Conservation (phyloP, 53 echinoderm and acorn worm genomes). For the Echinarachnius parma region DNA sequence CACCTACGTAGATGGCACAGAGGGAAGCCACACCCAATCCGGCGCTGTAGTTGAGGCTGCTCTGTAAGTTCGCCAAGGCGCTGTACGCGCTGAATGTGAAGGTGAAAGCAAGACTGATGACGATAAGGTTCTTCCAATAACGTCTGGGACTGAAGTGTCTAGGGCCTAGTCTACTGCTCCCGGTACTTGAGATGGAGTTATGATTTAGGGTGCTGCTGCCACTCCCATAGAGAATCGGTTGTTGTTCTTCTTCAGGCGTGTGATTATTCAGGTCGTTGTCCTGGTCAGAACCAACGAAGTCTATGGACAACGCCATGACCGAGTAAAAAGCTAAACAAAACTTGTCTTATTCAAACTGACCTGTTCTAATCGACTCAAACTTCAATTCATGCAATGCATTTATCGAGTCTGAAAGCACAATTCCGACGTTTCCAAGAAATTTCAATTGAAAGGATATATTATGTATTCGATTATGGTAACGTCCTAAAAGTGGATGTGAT, state of each 20-base stretch:
- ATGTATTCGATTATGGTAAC: no score
- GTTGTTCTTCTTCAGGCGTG: background rate
- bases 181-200: background rate
- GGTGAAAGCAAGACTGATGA: constrained; percentile 65
- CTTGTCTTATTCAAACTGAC: no score
- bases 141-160: constrained; percentile 30
- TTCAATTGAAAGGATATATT: no score
- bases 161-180: constrained; percentile 14
- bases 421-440: no score
- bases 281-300: background rate
- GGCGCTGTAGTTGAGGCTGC: constrained; percentile 62
- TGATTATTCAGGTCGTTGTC: background rate
- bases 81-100: constrained; percentile 82
- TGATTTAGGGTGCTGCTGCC: no score
- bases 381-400: no score
- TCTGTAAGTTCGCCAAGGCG: constrained; percentile 88
- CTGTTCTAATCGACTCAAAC: no score
- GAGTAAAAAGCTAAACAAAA: no score
- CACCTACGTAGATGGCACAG: constrained; percentile 62
- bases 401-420: no score
- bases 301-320: background rate
- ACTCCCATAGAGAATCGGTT: background rate
- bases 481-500: no score
- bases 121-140: constrained; percentile 76
- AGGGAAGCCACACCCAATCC: constrained; percentile 74